A percentile compares a stretch with the other conserved stretches of the same genome.
phyloP scores from a whole-genome alignment of 2,797 vertebrate genomes.

The Alectoris magna region DNA sequence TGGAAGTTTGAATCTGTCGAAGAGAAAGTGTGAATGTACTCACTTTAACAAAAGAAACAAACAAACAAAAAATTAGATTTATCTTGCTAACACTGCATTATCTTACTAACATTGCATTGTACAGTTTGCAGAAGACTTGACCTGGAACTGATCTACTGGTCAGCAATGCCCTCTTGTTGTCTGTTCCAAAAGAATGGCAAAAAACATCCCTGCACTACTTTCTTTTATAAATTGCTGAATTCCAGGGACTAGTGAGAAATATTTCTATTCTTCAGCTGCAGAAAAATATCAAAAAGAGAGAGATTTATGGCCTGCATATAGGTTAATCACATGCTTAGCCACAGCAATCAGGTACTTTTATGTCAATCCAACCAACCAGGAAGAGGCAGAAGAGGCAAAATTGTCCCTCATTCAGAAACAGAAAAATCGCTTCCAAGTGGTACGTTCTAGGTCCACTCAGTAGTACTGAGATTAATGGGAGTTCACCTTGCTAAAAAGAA shows the following conservation, averaged over 20 bases:
- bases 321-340: background rate
- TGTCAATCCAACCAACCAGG: background rate
- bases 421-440: background rate
- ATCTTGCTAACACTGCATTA: background rate
- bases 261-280: background rate
- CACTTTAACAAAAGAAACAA: background rate
- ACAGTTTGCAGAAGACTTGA: background rate
- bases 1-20: background rate
- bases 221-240: background rate
- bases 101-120: background rate
- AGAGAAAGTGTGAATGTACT: background rate
- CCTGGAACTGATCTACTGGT: background rate
- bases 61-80: background rate
- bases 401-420: background rate
- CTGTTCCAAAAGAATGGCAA: background rate
- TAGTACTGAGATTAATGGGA: background rate
- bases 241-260: background rate
- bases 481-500: background rate
- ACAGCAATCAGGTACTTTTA: background rate
- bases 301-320: background rate
- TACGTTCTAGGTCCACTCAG: background rate
- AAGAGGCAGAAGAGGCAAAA: background rate
- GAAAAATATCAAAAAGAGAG: background rate
- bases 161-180: background rate
- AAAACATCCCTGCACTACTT: background rate